Evolutionary conservation across 2,113 vertebrate species (phyloP).

Genomic region (Falco punctatus): DNA sequence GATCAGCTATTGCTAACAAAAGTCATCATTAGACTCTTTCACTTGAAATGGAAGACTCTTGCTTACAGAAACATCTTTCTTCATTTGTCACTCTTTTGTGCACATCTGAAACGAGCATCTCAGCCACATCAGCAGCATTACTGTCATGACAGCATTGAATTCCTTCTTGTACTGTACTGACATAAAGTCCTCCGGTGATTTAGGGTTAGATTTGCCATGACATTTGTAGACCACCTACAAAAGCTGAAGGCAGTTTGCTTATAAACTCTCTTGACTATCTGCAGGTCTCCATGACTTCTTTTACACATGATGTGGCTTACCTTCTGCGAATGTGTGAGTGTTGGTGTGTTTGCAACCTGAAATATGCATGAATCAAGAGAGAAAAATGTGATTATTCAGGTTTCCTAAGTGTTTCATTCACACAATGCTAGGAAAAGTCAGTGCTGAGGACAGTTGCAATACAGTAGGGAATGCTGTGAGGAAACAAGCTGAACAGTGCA

Average conservation of each 20-base stretch:
- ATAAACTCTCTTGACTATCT: background rate
- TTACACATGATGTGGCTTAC: background rate
- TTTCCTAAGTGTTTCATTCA: background rate
- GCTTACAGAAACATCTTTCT: background rate
- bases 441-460: background rate
- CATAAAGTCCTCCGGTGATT: background rate
- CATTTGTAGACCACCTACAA: background rate
- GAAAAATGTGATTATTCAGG: background rate
- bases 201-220: background rate
- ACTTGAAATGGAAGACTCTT: background rate
- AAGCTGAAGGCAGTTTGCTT: background rate
- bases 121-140: background rate
- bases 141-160: background rate
- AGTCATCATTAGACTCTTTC: background rate
- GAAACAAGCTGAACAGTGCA: background rate
- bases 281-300: background rate
- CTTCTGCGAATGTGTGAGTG: background rate
- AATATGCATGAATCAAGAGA: background rate
- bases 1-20: background rate
- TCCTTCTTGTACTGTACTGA: background rate
- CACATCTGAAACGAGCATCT: background rate
- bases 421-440: background rate
- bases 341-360: background rate
- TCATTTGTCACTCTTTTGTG: background rate
- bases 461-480: background rate